phyloP scores from a whole-genome alignment of 2,888 invertebrate genomes.

The Mellilla xanthometata region DNA sequence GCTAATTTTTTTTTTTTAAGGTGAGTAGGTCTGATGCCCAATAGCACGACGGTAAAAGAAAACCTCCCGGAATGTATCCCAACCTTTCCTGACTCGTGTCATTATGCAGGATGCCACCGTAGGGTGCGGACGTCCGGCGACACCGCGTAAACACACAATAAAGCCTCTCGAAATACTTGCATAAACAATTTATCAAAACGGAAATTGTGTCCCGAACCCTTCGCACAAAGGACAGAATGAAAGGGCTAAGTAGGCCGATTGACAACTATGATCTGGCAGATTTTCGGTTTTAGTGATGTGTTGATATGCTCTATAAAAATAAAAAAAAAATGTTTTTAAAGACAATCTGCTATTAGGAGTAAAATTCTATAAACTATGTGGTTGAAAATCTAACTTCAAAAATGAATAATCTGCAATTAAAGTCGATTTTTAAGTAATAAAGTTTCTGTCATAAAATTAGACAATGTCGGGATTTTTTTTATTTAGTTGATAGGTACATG shows the following conservation, averaged over 20 bases:
- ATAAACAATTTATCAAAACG: constrained; percentile 33
- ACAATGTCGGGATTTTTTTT: too few relatives aligned
- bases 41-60: constrained; percentile 2
- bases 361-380: too few relatives aligned
- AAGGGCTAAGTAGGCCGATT: constrained; percentile 20
- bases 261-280: constrained; percentile 18
- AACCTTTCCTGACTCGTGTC: constrained; percentile 13
- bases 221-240: constrained; percentile 12
- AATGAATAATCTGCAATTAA: too few relatives aligned
- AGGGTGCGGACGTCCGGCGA: constrained; percentile 27
- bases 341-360: too few relatives aligned
- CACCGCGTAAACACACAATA: constrained; percentile 30
- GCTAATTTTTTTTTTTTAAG: too few relatives aligned
- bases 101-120: constrained; percentile 24
- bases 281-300: constrained; percentile 3
- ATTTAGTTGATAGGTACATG: too few relatives aligned
- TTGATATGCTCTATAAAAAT: too few relatives aligned
- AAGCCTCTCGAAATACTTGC: constrained; percentile 26
- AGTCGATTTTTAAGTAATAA: too few relatives aligned
- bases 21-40: too few relatives aligned
- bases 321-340: too few relatives aligned
- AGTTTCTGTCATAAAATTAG: too few relatives aligned
- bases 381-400: too few relatives aligned
- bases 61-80: neutral
- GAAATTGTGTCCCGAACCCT: constrained; percentile 28